Conservation (phyloP, 2,797 vertebrate genomes). For the Chromis chromis region DNA sequence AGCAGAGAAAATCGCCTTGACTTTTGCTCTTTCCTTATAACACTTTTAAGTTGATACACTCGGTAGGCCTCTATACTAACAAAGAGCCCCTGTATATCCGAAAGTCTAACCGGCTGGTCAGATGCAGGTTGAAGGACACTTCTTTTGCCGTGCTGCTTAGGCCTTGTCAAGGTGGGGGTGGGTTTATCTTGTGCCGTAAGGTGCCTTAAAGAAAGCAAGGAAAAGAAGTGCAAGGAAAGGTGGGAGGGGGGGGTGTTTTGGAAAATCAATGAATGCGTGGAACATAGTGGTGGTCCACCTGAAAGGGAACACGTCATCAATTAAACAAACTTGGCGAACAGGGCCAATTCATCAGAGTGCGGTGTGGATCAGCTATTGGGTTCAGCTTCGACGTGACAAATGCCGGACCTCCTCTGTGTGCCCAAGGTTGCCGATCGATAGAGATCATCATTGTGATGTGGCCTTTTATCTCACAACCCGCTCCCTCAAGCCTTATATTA, state of each 20-base stretch:
- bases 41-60: conserved; percentile 57
- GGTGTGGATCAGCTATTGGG: conserved; percentile 82
- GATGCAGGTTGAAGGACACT: conserved; percentile 46
- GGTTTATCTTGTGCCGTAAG: conserved; percentile 59
- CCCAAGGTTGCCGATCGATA: conserved; percentile 86
- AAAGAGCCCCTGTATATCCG: conserved; percentile 49
- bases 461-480: conserved; percentile 84
- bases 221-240: conserved; percentile 31
- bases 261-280: conserved; percentile 79
- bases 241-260: conserved; percentile 59
- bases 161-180: conserved; percentile 40
- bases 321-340: conserved; percentile 84
- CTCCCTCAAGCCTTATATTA: conserved; percentile 84
- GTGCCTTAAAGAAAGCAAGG: conserved; percentile 53
- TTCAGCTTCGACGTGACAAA: conserved; percentile 84
- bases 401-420: conserved; percentile 82
- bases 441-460: conserved; percentile 88
- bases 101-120: conserved; percentile 29
- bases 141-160: conserved; percentile 24
- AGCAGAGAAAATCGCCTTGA: conserved; percentile 31
- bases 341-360: conserved; percentile 84
- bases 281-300: conserved; percentile 76
- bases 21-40: conserved; percentile 45
- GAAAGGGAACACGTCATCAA: conserved; percentile 84
- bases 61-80: conserved; percentile 48